Evolutionary conservation across 2,113 vertebrate genomes (phyloP).

Genomic region (Seriola rivoliana): DNA sequence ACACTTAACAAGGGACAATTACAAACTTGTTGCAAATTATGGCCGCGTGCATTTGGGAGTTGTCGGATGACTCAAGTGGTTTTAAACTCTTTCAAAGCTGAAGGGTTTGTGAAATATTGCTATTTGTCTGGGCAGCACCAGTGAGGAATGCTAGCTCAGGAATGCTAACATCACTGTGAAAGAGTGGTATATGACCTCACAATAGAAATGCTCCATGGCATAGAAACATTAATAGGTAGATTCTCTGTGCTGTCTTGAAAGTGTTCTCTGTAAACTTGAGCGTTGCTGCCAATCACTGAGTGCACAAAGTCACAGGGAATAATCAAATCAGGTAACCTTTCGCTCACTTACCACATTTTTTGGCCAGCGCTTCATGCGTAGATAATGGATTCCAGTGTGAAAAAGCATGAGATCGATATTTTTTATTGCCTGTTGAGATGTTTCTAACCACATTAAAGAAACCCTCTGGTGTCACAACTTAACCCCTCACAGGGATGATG

Average conservation of each 20-base stretch:
- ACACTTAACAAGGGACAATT: constrained; percentile 75
- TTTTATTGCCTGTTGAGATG: constrained; percentile 69
- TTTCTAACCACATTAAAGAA: constrained; percentile 76
- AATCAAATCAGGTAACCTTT: constrained; percentile 69
- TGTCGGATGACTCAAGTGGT: constrained; percentile 52
- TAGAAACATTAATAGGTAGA: constrained; percentile 15
- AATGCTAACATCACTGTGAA: constrained; percentile 43
- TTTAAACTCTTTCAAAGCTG: constrained; percentile 63
- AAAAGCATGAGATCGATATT: constrained; percentile 72
- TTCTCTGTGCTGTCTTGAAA: constrained; percentile 13
- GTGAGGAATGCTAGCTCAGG: constrained; percentile 33
- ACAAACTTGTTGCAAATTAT: constrained; percentile 73
- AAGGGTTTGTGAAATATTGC: constrained; percentile 58
- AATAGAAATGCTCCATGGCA: constrained; percentile 16
- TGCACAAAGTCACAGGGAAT: constrained; percentile 52
- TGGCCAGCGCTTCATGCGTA: constrained; percentile 35
- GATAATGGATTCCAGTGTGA: constrained; percentile 73
- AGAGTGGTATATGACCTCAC: constrained; percentile 29
- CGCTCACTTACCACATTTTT: constrained; percentile 55
- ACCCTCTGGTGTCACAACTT: constrained; percentile 56
- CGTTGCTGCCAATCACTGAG: constrained; percentile 41
- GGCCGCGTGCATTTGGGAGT: constrained; percentile 62
- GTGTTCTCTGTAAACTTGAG: constrained; percentile 2
- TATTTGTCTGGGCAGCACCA: constrained; percentile 51
- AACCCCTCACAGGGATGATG: constrained; percentile 63